Conservation (phyloP, 1,140 invertebrate species). For the Meloidogyne floridensis region DNA sequence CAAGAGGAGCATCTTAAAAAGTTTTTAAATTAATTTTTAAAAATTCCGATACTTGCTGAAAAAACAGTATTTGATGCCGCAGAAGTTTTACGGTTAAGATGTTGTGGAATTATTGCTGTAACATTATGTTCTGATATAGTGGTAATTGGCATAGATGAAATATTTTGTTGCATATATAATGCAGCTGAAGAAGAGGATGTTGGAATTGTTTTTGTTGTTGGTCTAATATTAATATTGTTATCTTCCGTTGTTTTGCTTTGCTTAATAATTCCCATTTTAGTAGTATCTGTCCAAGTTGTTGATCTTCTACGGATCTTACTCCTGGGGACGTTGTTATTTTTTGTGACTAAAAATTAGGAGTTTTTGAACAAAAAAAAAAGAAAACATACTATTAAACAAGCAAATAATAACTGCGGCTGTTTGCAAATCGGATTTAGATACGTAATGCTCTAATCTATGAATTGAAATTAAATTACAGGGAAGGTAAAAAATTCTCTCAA, state of each 20-base stretch:
- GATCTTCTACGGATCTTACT: constrained; percentile 9
- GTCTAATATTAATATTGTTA: background rate
- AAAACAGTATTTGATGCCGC: background rate
- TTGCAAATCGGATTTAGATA: constrained; percentile 25
- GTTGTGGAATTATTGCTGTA: background rate
- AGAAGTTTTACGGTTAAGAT: background rate
- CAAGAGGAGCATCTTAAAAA: constrained; percentile 1
- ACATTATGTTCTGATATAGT: background rate
- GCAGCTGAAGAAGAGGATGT: background rate
- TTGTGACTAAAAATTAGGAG: background rate
- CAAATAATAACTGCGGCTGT: constrained; percentile 42
- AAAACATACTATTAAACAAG: constrained; percentile 20
- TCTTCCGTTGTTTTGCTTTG: background rate
- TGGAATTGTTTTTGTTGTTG: background rate
- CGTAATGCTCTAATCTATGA: constrained; percentile 35
- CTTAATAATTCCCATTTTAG: background rate
- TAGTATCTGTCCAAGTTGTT: constrained; percentile 16
- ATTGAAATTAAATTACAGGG: background rate
- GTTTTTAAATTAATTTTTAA: background rate
- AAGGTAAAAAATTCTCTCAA: too few species aligned
- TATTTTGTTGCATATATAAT: background rate
- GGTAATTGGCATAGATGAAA: background rate
- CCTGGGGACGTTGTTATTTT: background rate
- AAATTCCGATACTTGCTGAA: background rate
- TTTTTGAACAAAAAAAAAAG: background rate